Percentiles rank a stretch among this genome's conserved stretches.
phyloP scores from a whole-genome alignment of 2,113 vertebrate genomes.

The Pao palembangensis region DNA sequence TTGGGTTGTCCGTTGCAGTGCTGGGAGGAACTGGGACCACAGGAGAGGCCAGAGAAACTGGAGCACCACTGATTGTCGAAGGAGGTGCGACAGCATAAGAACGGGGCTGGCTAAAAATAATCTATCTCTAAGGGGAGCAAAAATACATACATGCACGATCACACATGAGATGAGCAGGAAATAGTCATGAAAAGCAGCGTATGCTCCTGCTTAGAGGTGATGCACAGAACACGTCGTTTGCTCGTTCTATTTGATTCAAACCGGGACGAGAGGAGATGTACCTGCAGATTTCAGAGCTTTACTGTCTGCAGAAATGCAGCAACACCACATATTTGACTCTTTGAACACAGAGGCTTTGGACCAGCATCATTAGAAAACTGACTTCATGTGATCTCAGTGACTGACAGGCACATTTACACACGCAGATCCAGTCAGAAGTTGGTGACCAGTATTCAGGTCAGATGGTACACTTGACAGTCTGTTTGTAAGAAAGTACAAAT shows the following conservation, averaged over 20 bases:
- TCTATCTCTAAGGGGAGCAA: conserved; percentile 75
- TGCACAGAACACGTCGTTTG: background rate
- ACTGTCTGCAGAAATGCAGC: background rate
- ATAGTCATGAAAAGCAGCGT: no score
- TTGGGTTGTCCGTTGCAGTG: conserved; percentile 35
- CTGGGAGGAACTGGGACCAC: conserved; percentile 55
- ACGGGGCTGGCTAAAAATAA: conserved; percentile 78
- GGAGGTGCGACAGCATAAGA: conserved; percentile 58
- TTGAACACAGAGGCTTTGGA: background rate
- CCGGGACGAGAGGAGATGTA: no score
- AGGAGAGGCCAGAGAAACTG: conserved; percentile 73
- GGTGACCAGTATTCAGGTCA: background rate
- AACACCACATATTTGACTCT: background rate
- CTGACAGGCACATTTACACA: background rate
- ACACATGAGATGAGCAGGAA: background rate
- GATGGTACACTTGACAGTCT: background rate
- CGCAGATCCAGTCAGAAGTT: background rate
- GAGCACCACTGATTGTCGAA: conserved; percentile 72
- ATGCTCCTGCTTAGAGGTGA: background rate
- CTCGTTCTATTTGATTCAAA: no score
- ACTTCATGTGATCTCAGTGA: background rate
- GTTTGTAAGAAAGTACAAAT: background rate
- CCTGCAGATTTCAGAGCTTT: conserved; percentile 9
- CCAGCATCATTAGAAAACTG: no score
- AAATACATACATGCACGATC: conserved; percentile 65